Percentiles rank a stretch among this genome's conserved stretches.
Evolutionary conservation across 1,140 invertebrate genomes (phyloP).

Genomic region (Sitodiplosis mosellana): DNA sequence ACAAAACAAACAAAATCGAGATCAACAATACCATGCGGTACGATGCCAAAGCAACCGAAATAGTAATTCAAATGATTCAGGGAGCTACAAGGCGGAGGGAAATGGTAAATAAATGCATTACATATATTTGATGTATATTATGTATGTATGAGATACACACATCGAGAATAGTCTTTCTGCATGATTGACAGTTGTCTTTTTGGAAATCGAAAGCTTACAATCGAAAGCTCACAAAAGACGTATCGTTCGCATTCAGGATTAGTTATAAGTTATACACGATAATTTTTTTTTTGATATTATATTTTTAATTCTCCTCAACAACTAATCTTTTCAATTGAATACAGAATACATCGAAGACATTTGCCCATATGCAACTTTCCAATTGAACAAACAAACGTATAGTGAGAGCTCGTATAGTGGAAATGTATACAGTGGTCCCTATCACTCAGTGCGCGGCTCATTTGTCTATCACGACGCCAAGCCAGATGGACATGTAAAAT

Average conservation of each 20-base stretch:
- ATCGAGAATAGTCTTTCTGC: too few relatives aligned
- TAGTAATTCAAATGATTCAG: slow-evolving; percentile 28
- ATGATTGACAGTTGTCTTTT: too few relatives aligned
- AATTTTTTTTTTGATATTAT: too few relatives aligned
- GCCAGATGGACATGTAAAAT: slow-evolving; percentile 31
- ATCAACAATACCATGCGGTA: slow-evolving; percentile 50
- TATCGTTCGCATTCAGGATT: too few relatives aligned
- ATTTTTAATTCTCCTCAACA: too few relatives aligned
- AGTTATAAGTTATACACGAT: too few relatives aligned
- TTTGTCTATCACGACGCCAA: slow-evolving; percentile 77
- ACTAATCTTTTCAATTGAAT: too few relatives aligned
- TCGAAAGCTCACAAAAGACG: too few relatives aligned
- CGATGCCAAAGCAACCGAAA: slow-evolving; percentile 28
- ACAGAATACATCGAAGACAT: slow-evolving; percentile 78
- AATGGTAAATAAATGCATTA: slow-evolving; percentile 11
- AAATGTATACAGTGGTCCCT: slow-evolving; percentile 66
- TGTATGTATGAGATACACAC: background rate
- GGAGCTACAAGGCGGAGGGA: slow-evolving; percentile 32
- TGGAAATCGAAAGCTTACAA: too few relatives aligned
- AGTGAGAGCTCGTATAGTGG: slow-evolving; percentile 78
- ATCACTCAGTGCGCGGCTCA: slow-evolving; percentile 67
- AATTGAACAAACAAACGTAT: slow-evolving; percentile 66
- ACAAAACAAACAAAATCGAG: slow-evolving; percentile 54
- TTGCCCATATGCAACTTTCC: slow-evolving; percentile 79
- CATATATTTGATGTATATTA: background rate